phyloP scores from a whole-genome alignment of 2,797 vertebrate species.

The Betta splendens region DNA sequence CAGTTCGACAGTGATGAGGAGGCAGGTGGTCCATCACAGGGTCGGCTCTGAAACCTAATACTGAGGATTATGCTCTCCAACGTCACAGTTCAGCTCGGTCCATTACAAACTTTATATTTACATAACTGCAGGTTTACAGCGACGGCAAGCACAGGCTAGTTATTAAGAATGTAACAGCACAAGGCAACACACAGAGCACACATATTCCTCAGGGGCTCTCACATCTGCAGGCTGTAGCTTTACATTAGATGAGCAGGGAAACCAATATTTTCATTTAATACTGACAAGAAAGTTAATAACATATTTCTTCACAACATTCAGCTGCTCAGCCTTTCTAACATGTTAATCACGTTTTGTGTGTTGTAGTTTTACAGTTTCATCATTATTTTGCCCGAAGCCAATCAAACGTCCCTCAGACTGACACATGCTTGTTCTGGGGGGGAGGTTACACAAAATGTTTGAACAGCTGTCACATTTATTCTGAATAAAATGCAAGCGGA shows the following conservation, averaged over 20 bases:
- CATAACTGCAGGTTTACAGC: too few relatives aligned
- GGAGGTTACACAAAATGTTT: conserved; percentile 1
- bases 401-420: not conserved
- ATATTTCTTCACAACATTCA: not conserved
- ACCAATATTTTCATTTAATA: not conserved
- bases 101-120: too few relatives aligned
- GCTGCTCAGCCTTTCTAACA: too few relatives aligned
- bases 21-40: too few relatives aligned
- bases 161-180: too few relatives aligned
- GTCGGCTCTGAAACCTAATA: too few relatives aligned
- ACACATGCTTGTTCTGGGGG: not conserved
- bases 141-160: too few relatives aligned
- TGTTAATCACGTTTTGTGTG: not conserved
- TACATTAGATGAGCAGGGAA: not conserved
- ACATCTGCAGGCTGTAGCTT: not conserved
- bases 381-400: not conserved
- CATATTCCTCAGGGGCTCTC: too few relatives aligned
- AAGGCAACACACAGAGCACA: too few relatives aligned
- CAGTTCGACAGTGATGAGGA: too few relatives aligned
- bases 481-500: conserved; percentile 12
- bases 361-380: not conserved
- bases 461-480: not conserved
- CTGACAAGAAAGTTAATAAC: not conserved
- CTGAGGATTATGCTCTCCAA: too few relatives aligned
- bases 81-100: not conserved